Evolutionary conservation across 2,888 invertebrate species (phyloP).

Genomic region (Minunthozetes semirufus): DNA sequence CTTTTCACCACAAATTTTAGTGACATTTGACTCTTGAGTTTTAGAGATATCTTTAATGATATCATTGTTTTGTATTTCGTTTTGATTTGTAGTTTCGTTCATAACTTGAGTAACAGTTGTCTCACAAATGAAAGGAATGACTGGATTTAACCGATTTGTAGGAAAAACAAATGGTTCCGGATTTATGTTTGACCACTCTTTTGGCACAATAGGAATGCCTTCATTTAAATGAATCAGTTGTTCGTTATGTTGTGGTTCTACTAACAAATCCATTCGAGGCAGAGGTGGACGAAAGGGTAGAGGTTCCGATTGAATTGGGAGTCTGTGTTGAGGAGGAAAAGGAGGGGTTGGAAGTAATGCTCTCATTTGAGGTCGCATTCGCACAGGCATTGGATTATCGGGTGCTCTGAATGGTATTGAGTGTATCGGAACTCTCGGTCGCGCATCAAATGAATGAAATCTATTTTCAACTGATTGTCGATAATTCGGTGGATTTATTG

Average conservation of each 20-base stretch:
- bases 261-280: neutral
- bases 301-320: neutral
- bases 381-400: neutral
- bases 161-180: neutral
- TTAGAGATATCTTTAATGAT: too few relatives aligned
- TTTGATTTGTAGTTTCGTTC: neutral
- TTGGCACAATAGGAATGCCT: neutral
- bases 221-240: neutral
- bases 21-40: neutral
- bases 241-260: neutral
- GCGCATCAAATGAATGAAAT: neutral
- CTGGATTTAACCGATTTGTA: neutral
- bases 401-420: neutral
- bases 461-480: neutral
- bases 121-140: slow-evolving; percentile 1
- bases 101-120: neutral
- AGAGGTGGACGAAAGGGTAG: neutral
- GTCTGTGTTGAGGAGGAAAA: neutral
- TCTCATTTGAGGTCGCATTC: neutral
- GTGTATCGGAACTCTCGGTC: neutral
- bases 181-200: too few relatives aligned
- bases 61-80: too few relatives aligned
- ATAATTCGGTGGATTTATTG: too few relatives aligned
- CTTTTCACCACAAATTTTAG: neutral
- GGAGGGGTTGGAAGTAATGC: slow-evolving; percentile 25